phyloP scores from a whole-genome alignment of 2,113 vertebrate species.

The Crotalus tigris region DNA sequence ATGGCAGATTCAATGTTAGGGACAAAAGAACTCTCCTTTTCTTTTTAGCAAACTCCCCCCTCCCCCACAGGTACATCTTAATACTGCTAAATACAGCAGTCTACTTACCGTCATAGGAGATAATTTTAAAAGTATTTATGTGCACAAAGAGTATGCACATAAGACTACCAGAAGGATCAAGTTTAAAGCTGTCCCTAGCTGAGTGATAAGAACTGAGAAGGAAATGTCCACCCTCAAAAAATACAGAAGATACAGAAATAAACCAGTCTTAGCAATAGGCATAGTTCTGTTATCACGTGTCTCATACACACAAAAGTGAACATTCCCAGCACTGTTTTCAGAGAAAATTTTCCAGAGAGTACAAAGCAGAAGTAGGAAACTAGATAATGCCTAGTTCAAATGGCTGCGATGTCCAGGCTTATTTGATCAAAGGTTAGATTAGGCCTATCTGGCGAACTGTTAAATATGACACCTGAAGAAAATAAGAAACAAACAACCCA shows the following conservation, averaged over 20 bases:
- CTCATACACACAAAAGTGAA: background rate
- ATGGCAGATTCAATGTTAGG: background rate
- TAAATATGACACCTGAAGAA: conserved; percentile 15
- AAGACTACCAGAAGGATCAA: background rate
- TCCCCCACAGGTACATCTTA: background rate
- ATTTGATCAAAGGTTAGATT: background rate
- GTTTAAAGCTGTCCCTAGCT: background rate
- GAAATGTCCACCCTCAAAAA: background rate
- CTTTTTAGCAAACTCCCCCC: background rate
- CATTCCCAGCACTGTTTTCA: background rate
- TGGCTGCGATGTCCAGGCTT: conserved; percentile 1
- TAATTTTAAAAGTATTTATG: background rate
- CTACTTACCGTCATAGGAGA: background rate
- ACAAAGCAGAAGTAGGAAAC: conserved; percentile 17
- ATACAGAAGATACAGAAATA: background rate
- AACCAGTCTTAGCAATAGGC: background rate
- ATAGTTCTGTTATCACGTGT: background rate
- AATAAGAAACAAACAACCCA: background rate
- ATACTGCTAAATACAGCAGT: background rate
- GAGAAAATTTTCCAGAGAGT: background rate
- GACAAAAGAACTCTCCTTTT: background rate
- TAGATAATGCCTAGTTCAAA: conserved; percentile 28
- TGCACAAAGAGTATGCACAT: background rate
- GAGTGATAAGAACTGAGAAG: background rate
- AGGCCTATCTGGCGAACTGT: background rate